phyloP scores from a whole-genome alignment of 2,888 invertebrate genomes.

The Dolichopus griseipennis region DNA sequence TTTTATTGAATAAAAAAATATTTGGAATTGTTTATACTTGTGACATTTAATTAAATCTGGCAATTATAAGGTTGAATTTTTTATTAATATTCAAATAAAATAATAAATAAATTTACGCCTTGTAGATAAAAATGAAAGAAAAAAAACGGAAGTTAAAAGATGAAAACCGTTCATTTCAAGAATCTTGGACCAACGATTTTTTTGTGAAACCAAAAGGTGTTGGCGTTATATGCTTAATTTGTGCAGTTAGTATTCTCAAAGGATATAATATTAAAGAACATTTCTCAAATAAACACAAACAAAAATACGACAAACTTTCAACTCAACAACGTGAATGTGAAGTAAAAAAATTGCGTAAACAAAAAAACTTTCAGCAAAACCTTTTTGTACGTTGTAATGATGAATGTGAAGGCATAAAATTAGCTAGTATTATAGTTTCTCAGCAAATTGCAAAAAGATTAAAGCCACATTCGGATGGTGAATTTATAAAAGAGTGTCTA shows the following conservation, averaged over 20 bases:
- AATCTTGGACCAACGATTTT: conserved; percentile 8
- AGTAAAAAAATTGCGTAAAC: conserved; percentile 7
- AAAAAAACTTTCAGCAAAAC: conserved; percentile 8
- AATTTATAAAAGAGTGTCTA: conserved; percentile 2
- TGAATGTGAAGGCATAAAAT: conserved; percentile 7
- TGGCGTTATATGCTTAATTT: conserved; percentile 10
- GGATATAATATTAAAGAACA: conserved; percentile 1
- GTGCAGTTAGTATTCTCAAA: conserved; percentile 13
- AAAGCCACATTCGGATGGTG: conserved; percentile 8
- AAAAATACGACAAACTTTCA: conserved; percentile 7
- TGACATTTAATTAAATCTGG: conserved; percentile 2
- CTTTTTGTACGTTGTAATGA: conserved; percentile 7
- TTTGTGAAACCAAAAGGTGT: neutral
- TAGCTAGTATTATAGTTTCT: no score
- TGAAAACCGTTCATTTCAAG: conserved; percentile 7
- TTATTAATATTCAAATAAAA: conserved; percentile 8
- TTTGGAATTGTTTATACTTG: conserved; percentile 8
- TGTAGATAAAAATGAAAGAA: conserved; percentile 7
- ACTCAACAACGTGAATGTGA: conserved; percentile 8
- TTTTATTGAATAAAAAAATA: no score
- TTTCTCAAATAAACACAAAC: conserved; percentile 7
- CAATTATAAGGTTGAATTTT: conserved; percentile 7
- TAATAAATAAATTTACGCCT: conserved; percentile 7
- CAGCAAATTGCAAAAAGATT: conserved; percentile 8
- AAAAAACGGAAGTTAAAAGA: conserved; percentile 11